Evolutionary conservation across 92 coral and sea anemone genomes (phyloP).

Genomic region (Epizoanthus scotinus): DNA sequence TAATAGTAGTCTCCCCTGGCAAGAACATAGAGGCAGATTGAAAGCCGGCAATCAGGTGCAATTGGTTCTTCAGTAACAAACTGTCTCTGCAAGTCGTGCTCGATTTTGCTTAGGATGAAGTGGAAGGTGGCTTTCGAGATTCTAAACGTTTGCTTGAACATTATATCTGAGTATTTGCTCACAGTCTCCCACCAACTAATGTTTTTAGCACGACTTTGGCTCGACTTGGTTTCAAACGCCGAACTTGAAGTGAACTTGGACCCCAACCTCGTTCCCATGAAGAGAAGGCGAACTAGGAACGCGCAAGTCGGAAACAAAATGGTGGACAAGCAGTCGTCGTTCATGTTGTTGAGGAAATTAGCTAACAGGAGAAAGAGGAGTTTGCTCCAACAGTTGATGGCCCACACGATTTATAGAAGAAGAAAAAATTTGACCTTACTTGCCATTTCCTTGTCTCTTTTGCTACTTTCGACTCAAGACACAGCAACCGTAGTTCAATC

Average conservation of each 20-base stretch:
- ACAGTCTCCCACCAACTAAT: conserved; percentile 38
- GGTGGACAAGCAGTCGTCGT: too few relatives aligned
- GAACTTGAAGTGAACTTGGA: too few relatives aligned
- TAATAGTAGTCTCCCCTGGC: conserved; percentile 45
- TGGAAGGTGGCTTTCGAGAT: conserved; percentile 40
- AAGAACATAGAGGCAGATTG: conserved; percentile 37
- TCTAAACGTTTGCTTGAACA: conserved; percentile 36
- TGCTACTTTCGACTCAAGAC: neutral
- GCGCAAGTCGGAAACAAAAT: too few relatives aligned
- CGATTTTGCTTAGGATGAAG: conserved; percentile 12
- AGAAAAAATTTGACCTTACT: neutral
- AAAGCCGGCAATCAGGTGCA: conserved; percentile 36
- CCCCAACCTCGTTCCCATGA: too few relatives aligned
- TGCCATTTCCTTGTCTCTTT: neutral
- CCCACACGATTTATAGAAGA: neutral
- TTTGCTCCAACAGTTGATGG: too few relatives aligned
- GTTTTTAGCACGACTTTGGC: conserved; percentile 17
- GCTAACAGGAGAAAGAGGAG: too few relatives aligned
- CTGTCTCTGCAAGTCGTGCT: conserved; percentile 27
- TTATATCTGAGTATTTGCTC: conserved; percentile 23
- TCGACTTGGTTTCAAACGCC: too few relatives aligned
- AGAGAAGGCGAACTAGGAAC: too few relatives aligned
- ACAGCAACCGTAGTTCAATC: neutral
- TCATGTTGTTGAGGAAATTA: too few relatives aligned
- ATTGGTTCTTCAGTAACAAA: conserved; percentile 43